phyloP scores from a whole-genome alignment of 2,113 vertebrate species.

The Glareola pratincola region DNA sequence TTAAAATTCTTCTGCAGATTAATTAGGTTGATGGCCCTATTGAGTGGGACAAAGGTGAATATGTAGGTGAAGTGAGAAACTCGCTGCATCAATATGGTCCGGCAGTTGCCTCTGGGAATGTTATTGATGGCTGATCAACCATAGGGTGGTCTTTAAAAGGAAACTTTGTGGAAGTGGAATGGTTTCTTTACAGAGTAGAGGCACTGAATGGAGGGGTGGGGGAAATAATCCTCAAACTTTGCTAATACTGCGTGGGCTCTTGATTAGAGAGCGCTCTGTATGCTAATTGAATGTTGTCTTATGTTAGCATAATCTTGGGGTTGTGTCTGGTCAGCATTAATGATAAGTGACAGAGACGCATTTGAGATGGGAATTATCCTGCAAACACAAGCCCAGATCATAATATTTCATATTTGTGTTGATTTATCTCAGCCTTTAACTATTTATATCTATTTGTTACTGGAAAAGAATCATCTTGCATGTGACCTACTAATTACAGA shows the following conservation, averaged over 20 bases:
- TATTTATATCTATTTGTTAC: background rate
- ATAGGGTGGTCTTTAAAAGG: background rate
- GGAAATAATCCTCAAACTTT: background rate
- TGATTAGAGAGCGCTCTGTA: background rate
- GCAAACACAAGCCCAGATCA: background rate
- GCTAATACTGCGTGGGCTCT: background rate
- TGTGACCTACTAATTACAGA: background rate
- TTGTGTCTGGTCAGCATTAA: slow-evolving; percentile 41
- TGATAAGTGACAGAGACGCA: slow-evolving; percentile 1
- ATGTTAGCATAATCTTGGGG: slow-evolving; percentile 29
- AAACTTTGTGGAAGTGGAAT: background rate
- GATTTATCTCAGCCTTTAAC: slow-evolving; percentile 2
- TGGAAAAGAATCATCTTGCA: background rate
- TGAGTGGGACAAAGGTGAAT: background rate
- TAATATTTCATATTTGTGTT: slow-evolving; percentile 30
- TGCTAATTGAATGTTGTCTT: slow-evolving; percentile 50
- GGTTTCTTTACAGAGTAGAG: background rate
- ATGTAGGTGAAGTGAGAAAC: background rate
- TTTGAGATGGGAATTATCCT: slow-evolving; percentile 18
- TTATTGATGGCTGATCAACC: background rate
- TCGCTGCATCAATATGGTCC: background rate
- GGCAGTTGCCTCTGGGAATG: fast-evolving
- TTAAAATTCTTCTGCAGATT: background rate
- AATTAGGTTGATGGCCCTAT: background rate
- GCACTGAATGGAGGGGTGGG: fast-evolving